Percentiles rank a stretch among this genome's conserved stretches.
Conservation (phyloP, 2,888 invertebrate species). For the Drosophila anomelani region DNA sequence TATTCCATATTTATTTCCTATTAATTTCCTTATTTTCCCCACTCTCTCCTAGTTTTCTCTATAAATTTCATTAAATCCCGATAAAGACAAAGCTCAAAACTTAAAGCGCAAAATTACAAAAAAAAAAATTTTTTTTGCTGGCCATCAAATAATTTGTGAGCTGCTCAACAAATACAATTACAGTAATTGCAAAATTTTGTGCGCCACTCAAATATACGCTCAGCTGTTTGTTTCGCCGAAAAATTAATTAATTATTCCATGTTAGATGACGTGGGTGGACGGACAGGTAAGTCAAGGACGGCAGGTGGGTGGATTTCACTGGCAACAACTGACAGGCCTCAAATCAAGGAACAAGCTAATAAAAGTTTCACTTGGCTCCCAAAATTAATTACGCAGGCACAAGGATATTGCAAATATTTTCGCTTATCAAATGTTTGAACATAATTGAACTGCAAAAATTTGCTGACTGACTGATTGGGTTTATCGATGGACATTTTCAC, state of each 20-base stretch:
- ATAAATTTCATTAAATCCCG: background rate
- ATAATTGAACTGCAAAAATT: conserved; percentile 29
- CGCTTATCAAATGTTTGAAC: conserved; percentile 17
- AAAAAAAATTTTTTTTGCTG: conserved; percentile 1
- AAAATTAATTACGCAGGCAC: conserved; percentile 61
- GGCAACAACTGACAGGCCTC: conserved; percentile 50
- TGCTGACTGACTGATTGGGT: conserved; percentile 54
- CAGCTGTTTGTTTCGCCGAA: conserved; percentile 26
- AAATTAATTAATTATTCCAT: conserved; percentile 68
- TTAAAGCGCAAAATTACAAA: background rate
- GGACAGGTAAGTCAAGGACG: conserved; percentile 3
- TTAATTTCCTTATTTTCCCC: no score
- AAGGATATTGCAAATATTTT: conserved; percentile 4
- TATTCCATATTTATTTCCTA: no score
- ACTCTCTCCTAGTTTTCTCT: background rate
- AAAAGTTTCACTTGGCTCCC: conserved; percentile 26
- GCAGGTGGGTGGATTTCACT: background rate
- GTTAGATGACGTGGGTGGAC: conserved; percentile 18
- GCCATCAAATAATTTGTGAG: conserved; percentile 16
- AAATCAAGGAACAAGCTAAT: conserved; percentile 50
- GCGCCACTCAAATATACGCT: conserved; percentile 31
- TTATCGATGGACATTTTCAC: conserved; percentile 54
- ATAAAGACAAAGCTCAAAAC: background rate
- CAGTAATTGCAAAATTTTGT: conserved; percentile 39
- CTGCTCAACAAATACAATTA: conserved; percentile 49